These are phyloP conservation scores for Pachypanchax playfairii DNA, from an alignment of 2,113 vertebrate genomes.

Conservation along the genomic window DNA sequence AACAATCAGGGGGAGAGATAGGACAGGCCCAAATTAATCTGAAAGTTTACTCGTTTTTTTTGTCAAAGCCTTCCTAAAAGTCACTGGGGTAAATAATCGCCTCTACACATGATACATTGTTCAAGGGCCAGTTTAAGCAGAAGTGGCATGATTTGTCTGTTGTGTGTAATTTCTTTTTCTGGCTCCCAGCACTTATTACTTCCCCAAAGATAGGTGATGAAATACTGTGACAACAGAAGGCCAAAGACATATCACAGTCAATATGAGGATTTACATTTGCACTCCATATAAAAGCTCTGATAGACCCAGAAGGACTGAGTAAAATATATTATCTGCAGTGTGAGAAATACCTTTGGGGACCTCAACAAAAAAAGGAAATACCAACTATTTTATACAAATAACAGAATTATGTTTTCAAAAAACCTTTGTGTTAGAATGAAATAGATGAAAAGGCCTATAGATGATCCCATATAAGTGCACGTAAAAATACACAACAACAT, in stretches of 20 bases:
- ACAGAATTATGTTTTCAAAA: conserved; percentile 55
- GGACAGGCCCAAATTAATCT: conserved; percentile 53
- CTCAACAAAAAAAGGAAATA: conserved; percentile 47
- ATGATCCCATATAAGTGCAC: conserved; percentile 29
- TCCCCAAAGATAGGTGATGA: conserved; percentile 74
- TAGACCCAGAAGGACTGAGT: conserved; percentile 35
- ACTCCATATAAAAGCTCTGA: conserved; percentile 66
- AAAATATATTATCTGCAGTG: conserved; percentile 32
- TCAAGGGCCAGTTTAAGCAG: conserved; percentile 54
- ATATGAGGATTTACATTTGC: conserved; percentile 77
- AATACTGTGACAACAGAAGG: conserved; percentile 65
- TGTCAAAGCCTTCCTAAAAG: conserved; percentile 57
- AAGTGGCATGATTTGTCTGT: conserved; percentile 64
- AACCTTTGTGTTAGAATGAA: conserved; percentile 47
- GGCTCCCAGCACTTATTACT: conserved; percentile 56
- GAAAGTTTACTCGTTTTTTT: conserved; percentile 55
- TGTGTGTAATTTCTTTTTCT: conserved; percentile 61
- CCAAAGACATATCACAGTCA: conserved; percentile 64
- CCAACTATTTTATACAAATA: conserved; percentile 55
- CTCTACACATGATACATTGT: conserved; percentile 67
- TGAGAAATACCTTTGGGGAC: conserved; percentile 64
- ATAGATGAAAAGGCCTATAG: conserved; percentile 33
- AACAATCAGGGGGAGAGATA: conserved; percentile 52
- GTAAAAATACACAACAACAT: conserved; percentile 44
- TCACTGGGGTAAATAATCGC: conserved; percentile 57